Evolutionary conservation across 2,113 vertebrate species (phyloP).

Genomic region (Saimiri boliviensis): DNA sequence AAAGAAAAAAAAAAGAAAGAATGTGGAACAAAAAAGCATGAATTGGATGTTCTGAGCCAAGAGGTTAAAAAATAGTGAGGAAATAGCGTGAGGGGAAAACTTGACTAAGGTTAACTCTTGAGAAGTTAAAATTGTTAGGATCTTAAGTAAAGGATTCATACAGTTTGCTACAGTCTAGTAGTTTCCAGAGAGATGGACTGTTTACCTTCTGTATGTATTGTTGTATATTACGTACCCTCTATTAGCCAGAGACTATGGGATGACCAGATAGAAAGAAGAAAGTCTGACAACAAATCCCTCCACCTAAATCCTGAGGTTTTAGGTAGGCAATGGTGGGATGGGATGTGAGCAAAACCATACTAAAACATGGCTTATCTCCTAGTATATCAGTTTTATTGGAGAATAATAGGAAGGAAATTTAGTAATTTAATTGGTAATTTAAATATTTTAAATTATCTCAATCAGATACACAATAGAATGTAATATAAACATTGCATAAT

Average conservation of each 20-base stretch:
- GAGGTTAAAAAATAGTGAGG: neutral
- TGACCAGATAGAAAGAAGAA: neutral
- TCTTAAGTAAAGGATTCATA: neutral
- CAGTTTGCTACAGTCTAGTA: neutral
- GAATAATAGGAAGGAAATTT: neutral
- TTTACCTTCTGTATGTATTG: neutral
- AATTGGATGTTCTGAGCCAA: neutral
- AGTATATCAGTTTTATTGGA: neutral
- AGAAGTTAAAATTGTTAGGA: neutral
- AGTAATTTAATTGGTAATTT: neutral
- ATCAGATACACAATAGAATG: neutral
- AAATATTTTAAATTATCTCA: slow-evolving; percentile 11
- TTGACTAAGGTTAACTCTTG: slow-evolving; percentile 5
- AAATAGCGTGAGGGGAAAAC: neutral
- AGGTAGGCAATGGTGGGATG: neutral
- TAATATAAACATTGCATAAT: neutral
- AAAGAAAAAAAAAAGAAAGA: no score
- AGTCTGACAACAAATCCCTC: neutral
- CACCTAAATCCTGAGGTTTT: neutral
- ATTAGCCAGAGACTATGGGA: neutral
- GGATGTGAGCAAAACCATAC: neutral
- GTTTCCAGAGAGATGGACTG: neutral
- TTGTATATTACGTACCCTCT: neutral
- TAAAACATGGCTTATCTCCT: neutral
- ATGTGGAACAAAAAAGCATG: neutral